Evolutionary conservation across 2,888 invertebrate species (phyloP).

Genomic region (Acanthacorydalis orientalis): DNA sequence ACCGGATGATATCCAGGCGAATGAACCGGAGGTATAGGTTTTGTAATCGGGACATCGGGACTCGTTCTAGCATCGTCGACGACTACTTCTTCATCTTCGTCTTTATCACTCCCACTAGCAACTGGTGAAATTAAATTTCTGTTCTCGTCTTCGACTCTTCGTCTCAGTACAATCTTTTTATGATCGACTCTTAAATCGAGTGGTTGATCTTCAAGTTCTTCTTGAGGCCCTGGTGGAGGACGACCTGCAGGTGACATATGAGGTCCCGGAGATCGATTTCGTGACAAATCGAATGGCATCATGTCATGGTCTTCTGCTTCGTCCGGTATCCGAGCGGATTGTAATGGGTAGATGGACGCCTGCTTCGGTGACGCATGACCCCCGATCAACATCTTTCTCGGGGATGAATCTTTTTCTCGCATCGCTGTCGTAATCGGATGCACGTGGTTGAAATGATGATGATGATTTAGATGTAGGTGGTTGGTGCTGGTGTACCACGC

Average conservation of each 20-base stretch:
- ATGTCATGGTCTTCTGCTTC: constrained; percentile 24
- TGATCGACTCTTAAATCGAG: constrained; percentile 75
- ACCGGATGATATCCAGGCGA: constrained; percentile 26
- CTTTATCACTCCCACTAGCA: constrained; percentile 18
- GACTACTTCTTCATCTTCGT: constrained; percentile 14
- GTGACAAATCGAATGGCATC: constrained; percentile 53
- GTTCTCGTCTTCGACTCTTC: constrained; percentile 65
- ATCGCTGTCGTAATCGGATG: constrained; percentile 37
- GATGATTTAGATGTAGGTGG: constrained; percentile 20
- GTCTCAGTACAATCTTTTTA: constrained; percentile 45
- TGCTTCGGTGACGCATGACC: constrained; percentile 54
- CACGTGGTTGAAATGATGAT: constrained; percentile 9
- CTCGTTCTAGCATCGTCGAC: constrained; percentile 19
- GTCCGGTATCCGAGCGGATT: constrained; percentile 40
- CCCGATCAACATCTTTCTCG: constrained; percentile 62
- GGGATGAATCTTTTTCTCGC: constrained; percentile 86
- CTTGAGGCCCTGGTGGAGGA: constrained; percentile 33
- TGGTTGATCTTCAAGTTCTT: constrained; percentile 51
- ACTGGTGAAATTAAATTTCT: constrained; percentile 60
- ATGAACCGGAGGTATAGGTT: constrained; percentile 5
- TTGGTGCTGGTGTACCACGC: constrained; percentile 32
- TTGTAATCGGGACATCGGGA: constrained; percentile 9
- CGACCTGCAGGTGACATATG: constrained; percentile 39
- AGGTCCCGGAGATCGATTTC: constrained; percentile 29
- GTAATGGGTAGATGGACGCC: constrained; percentile 48